Percentiles rank a stretch among this genome's conserved stretches.
These are phyloP conservation scores for Picus viridis DNA, from an alignment of 2,797 vertebrate species.

Conservation along the genomic window DNA sequence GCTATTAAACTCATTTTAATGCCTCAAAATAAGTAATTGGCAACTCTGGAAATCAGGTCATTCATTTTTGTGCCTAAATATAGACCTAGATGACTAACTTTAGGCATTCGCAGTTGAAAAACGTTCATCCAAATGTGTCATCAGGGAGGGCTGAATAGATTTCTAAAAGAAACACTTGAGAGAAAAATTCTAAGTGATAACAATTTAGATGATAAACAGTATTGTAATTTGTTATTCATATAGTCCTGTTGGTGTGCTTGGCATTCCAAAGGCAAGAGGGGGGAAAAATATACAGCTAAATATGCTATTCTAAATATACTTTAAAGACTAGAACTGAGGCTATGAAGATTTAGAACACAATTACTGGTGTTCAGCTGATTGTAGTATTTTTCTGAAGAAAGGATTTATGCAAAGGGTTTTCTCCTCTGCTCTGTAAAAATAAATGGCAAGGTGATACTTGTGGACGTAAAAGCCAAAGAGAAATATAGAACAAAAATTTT, in stretches of 20 bases:
- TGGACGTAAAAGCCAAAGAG: not conserved
- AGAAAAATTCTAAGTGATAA: conserved; percentile 52
- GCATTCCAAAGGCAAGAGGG: conserved; percentile 40
- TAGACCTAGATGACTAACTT: conserved; percentile 67
- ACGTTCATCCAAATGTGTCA: conserved; percentile 68
- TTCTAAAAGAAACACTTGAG: conserved; percentile 66
- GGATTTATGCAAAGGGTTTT: conserved; percentile 10
- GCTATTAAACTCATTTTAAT: conserved; percentile 61
- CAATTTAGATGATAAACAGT: conserved; percentile 65
- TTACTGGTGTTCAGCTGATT: conserved; percentile 19
- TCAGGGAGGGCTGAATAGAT: conserved; percentile 39
- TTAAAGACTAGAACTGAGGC: conserved; percentile 36
- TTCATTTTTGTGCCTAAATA: conserved; percentile 59
- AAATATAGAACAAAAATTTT: not conserved
- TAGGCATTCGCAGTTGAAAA: conserved; percentile 62
- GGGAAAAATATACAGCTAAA: conserved; percentile 39
- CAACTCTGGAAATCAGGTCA: conserved; percentile 57
- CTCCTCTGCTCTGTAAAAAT: not conserved
- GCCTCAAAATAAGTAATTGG: conserved; percentile 59
- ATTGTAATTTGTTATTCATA: conserved; percentile 70
- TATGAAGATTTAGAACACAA: conserved; percentile 51
- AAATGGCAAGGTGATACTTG: not conserved
- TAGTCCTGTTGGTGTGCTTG: conserved; percentile 50
- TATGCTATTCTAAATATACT: conserved; percentile 49
- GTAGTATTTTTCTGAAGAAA: conserved; percentile 27